These are phyloP conservation scores for Mystacornis crossleyi DNA, from an alignment of 2,113 vertebrate genomes.

Conservation along the genomic window DNA sequence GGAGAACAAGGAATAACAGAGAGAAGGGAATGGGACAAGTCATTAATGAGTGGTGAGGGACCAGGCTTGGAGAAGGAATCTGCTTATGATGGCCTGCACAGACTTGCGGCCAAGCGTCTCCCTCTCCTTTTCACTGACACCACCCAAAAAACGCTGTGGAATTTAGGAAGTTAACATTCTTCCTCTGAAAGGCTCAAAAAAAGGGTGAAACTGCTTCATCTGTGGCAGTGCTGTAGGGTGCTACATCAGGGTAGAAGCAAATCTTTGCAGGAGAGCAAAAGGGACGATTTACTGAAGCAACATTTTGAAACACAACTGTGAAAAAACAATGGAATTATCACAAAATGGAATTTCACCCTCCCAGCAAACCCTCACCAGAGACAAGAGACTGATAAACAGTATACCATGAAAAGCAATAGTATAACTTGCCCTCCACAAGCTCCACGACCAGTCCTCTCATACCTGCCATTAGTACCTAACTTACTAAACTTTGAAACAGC, in stretches of 20 bases:
- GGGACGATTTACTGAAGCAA: conserved; percentile 39
- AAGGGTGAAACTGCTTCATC: not conserved
- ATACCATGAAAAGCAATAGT: not conserved
- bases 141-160: not conserved
- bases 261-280: not conserved
- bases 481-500: not conserved
- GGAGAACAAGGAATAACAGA: not conserved
- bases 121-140: not conserved
- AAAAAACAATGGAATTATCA: conserved; percentile 54
- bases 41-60: not conserved
- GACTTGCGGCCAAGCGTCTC: not conserved
- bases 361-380: not conserved
- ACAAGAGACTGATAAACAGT: not conserved
- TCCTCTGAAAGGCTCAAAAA: not conserved
- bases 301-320: not conserved
- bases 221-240: not conserved
- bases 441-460: not conserved
- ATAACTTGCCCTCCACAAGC: not conserved
- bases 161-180: not conserved
- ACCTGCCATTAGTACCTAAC: not conserved
- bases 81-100: not conserved
- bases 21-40: not conserved
- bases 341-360: conserved; percentile 45
- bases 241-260: not conserved
- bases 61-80: not conserved